A percentile compares a stretch with the other conserved stretches of the same genome.
Conservation (phyloP, 2,113 vertebrate genomes). For the Barnardius zonarius region DNA sequence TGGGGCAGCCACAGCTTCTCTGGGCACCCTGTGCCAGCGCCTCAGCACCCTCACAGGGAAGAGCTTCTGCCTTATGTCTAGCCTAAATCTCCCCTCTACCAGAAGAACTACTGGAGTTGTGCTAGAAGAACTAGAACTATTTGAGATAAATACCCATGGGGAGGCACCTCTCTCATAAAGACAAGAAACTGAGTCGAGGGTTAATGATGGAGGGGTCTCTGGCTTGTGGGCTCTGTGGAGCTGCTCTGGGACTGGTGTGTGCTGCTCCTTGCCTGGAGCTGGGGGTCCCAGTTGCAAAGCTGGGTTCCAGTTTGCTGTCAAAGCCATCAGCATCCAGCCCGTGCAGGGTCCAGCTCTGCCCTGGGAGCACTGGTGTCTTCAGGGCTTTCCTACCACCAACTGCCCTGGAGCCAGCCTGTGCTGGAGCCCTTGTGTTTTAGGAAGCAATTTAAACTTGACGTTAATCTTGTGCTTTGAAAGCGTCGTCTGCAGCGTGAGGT, state of each 20-base stretch:
- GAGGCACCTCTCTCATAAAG: rapidly evolving
- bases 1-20: neutral
- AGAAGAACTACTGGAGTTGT: neutral
- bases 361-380: neutral
- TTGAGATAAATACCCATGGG: neutral
- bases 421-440: slow-evolving; percentile 6
- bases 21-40: neutral
- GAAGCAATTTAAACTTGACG: slow-evolving; percentile 23
- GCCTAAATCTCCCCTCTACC: neutral
- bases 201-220: neutral
- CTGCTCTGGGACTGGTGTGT: neutral
- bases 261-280: neutral
- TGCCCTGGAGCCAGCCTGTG: neutral
- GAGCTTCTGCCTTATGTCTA: neutral
- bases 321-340: neutral
- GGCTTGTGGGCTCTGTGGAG: rapidly evolving
- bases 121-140: neutral
- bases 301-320: rapidly evolving
- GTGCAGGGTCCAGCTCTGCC: rapidly evolving
- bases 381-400: neutral
- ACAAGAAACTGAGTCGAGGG: rapidly evolving
- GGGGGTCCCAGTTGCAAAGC: neutral
- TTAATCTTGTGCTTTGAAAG: slow-evolving; percentile 42
- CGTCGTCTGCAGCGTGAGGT: neutral
- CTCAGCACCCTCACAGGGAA: neutral